phyloP scores from a whole-genome alignment of 2,113 vertebrate species.

The Mugil cephalus region DNA sequence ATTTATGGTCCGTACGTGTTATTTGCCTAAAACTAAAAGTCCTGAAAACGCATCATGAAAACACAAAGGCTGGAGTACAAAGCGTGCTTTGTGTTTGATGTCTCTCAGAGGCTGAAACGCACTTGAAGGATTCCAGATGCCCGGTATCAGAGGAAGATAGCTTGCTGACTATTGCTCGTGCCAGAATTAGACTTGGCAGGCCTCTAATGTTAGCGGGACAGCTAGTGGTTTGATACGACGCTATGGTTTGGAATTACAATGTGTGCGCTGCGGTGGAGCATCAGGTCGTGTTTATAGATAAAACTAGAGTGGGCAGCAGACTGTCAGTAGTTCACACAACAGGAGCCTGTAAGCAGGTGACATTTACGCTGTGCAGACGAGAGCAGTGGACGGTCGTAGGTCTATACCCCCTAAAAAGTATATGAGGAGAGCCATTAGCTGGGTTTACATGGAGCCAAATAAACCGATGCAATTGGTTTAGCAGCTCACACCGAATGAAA shows the following conservation, averaged over 20 bases:
- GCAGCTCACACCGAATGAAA: too few relatives aligned
- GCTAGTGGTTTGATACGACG: slow-evolving; percentile 1
- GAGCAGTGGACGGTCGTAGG: neutral
- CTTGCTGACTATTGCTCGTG: slow-evolving; percentile 54
- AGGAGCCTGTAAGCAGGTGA: slow-evolving; percentile 22
- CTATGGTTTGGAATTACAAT: slow-evolving; percentile 10
- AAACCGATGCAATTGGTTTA: too few relatives aligned
- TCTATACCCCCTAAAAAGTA: neutral
- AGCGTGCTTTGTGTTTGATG: slow-evolving; percentile 5
- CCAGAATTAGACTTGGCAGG: slow-evolving; percentile 49
- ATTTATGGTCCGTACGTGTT: neutral
- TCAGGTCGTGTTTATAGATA: slow-evolving; percentile 53
- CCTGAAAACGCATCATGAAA: neutral
- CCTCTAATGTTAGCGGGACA: slow-evolving; percentile 27
- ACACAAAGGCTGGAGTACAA: slow-evolving; percentile 12
- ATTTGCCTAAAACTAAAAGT: neutral
- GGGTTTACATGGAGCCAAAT: too few relatives aligned
- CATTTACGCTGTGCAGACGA: slow-evolving; percentile 23
- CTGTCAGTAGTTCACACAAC: slow-evolving; percentile 28
- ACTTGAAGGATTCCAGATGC: slow-evolving; percentile 30
- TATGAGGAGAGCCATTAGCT: too few relatives aligned
- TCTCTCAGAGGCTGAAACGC: slow-evolving; percentile 25
- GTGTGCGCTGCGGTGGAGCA: slow-evolving; percentile 2
- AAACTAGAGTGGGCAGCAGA: slow-evolving; percentile 42
- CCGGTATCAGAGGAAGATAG: slow-evolving; percentile 50